A percentile compares a stretch with the other conserved stretches of the same genome.
phyloP scores from a whole-genome alignment of 2,797 vertebrate species.

The Distichodus sexfasciatus region DNA sequence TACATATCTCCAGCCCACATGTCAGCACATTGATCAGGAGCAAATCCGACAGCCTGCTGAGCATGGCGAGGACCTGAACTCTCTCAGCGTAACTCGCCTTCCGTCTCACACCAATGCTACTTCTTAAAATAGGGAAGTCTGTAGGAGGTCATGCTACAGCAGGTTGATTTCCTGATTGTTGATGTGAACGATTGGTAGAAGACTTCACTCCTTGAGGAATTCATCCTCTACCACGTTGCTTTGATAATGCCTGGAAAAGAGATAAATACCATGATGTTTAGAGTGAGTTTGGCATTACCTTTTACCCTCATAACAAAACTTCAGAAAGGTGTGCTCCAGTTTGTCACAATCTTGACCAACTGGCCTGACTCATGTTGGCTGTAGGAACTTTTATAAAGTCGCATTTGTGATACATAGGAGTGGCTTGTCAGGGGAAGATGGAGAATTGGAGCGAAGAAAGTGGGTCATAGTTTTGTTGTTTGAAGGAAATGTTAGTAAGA shows the following conservation, averaged over 20 bases:
- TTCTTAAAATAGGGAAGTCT: background rate
- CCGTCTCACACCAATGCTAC: background rate
- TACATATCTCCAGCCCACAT: slow-evolving; percentile 84
- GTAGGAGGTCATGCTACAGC: background rate
- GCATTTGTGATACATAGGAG: background rate
- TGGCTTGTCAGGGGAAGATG: background rate
- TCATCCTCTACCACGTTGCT: background rate
- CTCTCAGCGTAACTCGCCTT: background rate
- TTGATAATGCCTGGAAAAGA: slow-evolving; percentile 5
- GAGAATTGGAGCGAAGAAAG: too few species aligned
- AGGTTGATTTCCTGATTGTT: background rate
- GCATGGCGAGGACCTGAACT: slow-evolving; percentile 46
- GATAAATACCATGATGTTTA: background rate
- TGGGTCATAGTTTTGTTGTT: too few species aligned
- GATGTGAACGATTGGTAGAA: background rate
- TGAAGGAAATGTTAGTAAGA: too few species aligned
- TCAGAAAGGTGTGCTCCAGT: background rate
- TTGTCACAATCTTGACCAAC: background rate
- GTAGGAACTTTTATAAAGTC: background rate
- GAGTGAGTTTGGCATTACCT: background rate
- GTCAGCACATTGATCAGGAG: slow-evolving; percentile 81
- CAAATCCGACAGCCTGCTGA: slow-evolving; percentile 68
- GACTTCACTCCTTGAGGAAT: slow-evolving; percentile 1
- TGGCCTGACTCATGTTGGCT: background rate
- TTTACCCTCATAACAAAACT: background rate